Conservation (phyloP, 2,113 vertebrate species). For the Notothenia coriiceps region DNA sequence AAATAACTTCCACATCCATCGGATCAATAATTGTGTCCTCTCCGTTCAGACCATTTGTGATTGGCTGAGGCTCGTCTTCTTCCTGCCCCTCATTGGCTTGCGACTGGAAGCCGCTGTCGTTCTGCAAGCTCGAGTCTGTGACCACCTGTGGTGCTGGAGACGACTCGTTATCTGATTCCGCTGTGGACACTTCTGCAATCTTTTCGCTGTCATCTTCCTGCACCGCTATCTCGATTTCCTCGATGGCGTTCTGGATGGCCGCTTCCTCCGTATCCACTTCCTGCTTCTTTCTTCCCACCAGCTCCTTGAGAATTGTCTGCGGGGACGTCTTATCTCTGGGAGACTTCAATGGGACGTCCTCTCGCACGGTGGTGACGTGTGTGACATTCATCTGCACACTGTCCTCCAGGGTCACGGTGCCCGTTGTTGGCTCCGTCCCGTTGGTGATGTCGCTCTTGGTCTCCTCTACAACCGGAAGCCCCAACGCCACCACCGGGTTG, state of each 20-base stretch:
- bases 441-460: conserved; percentile 48
- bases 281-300: conserved; percentile 45
- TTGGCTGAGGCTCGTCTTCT: conserved; percentile 19
- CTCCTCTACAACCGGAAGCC: neutral
- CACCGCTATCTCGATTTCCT: conserved; percentile 66
- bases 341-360: conserved; percentile 35
- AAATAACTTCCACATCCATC: conserved; percentile 54
- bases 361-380: conserved; percentile 47
- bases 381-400: conserved; percentile 52
- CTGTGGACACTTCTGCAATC: conserved; percentile 9
- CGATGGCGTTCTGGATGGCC: conserved; percentile 43
- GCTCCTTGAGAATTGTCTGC: conserved; percentile 49
- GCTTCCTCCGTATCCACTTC: conserved; percentile 32
- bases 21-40: conserved; percentile 51
- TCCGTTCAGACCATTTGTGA: conserved; percentile 46
- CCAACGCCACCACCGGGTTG: conserved; percentile 75
- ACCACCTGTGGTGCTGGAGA: neutral
- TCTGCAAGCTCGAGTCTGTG: conserved; percentile 36
- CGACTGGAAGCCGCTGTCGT: conserved; percentile 72
- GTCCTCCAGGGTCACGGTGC: conserved; percentile 49
- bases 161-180: conserved; percentile 50
- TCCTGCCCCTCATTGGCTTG: conserved; percentile 49
- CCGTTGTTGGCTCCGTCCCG: conserved; percentile 47
- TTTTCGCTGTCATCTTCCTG: conserved; percentile 55
- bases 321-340: conserved; percentile 26